Evolutionary conservation across 2,888 invertebrate genomes (phyloP).

Genomic region (Meteorus cinctellus): DNA sequence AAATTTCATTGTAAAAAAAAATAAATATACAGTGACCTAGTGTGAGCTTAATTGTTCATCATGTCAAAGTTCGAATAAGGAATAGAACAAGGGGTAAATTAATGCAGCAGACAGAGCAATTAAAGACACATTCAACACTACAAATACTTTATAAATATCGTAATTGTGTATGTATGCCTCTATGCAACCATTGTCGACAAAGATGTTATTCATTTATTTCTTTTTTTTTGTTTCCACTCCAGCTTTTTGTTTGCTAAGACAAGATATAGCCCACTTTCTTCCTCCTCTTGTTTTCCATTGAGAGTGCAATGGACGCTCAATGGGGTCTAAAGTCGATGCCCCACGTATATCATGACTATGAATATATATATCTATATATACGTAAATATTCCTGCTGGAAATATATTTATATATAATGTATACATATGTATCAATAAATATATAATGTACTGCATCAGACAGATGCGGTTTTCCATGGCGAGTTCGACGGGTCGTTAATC

Average conservation of each 20-base stretch:
- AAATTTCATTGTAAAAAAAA: not conserved
- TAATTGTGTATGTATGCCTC: not conserved
- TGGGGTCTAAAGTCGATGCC: slow-evolving; percentile 1
- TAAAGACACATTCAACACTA: not conserved
- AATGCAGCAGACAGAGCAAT: slow-evolving; percentile 18
- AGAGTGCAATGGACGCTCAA: not conserved
- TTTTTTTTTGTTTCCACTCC: not conserved
- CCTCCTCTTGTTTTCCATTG: not conserved
- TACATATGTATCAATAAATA: not conserved
- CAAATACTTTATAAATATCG: not conserved
- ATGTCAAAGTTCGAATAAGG: not conserved
- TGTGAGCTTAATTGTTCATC: not conserved
- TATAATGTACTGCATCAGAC: slow-evolving; percentile 6
- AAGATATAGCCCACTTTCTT: not conserved
- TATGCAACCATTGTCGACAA: not conserved
- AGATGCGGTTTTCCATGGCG: slow-evolving; percentile 38
- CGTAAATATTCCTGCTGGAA: no score
- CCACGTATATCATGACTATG: not conserved
- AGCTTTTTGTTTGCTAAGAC: not conserved
- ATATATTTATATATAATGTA: not conserved
- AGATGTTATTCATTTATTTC: not conserved
- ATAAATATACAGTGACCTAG: not conserved
- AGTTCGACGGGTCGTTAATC: slow-evolving; percentile 54
- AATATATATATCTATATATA: not conserved
- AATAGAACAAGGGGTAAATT: not conserved